Percentiles rank a stretch among this genome's conserved stretches.
Evolutionary conservation across 2,113 vertebrate species (phyloP).

Genomic region (Elaphurus davidianus): DNA sequence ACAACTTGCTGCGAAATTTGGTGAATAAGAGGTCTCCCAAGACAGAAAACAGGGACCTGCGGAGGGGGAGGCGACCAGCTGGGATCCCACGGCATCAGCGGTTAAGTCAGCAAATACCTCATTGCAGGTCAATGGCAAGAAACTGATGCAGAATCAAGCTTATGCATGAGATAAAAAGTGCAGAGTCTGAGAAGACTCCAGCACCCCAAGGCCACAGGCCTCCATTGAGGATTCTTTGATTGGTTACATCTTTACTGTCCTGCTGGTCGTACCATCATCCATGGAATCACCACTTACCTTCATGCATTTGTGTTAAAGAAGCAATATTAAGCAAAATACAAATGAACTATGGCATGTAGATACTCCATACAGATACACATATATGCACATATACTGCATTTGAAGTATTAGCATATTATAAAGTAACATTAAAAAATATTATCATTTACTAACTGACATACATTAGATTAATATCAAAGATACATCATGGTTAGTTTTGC

Average conservation of each 20-base stretch:
- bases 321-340: neutral
- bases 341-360: neutral
- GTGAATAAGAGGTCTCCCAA: neutral
- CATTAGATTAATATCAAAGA: neutral
- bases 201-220: neutral
- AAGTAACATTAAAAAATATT: neutral
- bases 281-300: neutral
- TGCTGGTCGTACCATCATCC: neutral
- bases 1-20: neutral
- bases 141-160: neutral
- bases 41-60: neutral
- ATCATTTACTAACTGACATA: neutral
- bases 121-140: neutral
- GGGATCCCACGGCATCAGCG: rapidly evolving
- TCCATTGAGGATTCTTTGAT: neutral
- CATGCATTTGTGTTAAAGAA: neutral
- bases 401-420: neutral
- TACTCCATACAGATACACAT: neutral
- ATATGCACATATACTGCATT: neutral
- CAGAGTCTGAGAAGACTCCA: neutral
- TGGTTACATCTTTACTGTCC: neutral
- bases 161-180: neutral
- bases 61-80: rapidly evolving
- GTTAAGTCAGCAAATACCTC: neutral
- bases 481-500: neutral